These are phyloP conservation scores for Deroplatys truncata DNA, from an alignment of 2,888 invertebrate species.

Conservation along the genomic window DNA sequence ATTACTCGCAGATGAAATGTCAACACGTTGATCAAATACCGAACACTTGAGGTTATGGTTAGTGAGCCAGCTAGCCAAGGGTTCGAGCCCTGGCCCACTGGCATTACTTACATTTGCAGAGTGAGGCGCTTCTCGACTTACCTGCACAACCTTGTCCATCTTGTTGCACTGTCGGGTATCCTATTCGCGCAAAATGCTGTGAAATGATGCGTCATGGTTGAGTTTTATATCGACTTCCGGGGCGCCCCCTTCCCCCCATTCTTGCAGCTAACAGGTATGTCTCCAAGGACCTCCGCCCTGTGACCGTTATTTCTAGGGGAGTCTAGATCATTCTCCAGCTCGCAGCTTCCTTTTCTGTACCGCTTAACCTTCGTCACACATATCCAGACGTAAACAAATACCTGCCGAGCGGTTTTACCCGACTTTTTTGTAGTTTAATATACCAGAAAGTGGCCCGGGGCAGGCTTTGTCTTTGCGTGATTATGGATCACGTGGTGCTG, in stretches of 20 bases:
- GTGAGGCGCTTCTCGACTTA: background rate
- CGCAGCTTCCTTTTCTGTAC: background rate
- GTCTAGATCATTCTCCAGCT: background rate
- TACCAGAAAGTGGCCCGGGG: background rate
- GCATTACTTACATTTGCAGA: background rate
- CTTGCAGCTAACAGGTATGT: background rate
- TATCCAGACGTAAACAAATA: background rate
- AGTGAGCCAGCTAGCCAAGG: background rate
- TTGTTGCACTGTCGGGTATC: background rate
- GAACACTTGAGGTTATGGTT: background rate
- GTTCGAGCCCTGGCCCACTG: background rate
- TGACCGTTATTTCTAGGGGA: background rate
- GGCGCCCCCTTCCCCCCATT: no score
- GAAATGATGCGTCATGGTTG: background rate
- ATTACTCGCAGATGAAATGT: no score
- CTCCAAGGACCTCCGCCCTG: background rate
- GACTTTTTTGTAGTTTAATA: background rate
- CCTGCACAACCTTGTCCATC: background rate
- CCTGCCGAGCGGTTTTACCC: background rate
- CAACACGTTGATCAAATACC: no score
- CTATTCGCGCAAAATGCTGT: background rate
- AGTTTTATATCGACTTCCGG: background rate
- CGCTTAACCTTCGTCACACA: background rate
- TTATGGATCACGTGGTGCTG: background rate
- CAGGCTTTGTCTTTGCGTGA: background rate